Base-by-base conservation (phyloP, 92 coral and sea anemone species). In the Pocillopora grandis region DNA sequence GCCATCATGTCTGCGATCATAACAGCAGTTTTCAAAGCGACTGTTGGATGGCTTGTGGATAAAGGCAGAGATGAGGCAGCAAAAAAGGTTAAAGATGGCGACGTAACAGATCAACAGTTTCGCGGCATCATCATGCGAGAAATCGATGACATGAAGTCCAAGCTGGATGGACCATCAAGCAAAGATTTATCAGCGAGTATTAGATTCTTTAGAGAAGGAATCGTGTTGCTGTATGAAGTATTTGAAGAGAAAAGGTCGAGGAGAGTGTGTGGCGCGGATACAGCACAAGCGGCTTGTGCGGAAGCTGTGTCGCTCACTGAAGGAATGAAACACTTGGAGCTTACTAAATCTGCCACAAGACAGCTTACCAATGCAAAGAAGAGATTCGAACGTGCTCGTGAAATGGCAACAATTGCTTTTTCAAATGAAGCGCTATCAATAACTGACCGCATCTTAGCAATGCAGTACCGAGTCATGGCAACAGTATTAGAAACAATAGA, bases 101-200 rank as follows among this genome's bases (percentile, higher is more conserved):
- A 81, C 48, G 77, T 81, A 8, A 71, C 76, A 69, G 77, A 81
- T 21, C 85, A 81, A 16, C 21, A 81, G 12, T 49, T 81, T 31
- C 59, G 85, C 20, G 35, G 16, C 48, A 21, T 81, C 77, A 69
- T 81, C 77, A 42, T 81, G 76, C 85, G 78, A 23, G 84, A 80
- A 80, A 37, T 80, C 12, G 63, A 80, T 19, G 76, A 80, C 12
- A 58, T 81, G 58, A 70, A 70, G 35, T 81, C 85, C 66, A 81
- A 81, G 37, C 35, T 82, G 71, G 86, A 82, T 9, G 86, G 79
- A 52, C 35, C 59, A 57, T 58, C 86, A 60, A 71, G 71, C 23
- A 42, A 42, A 42, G 49, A 42, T 42, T 1, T 42, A 7, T 42
- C 1, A 42, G 49, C 49, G 7, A 42, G 76, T 36, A 15, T 71